phyloP scores from a whole-genome alignment of 2,888 invertebrate species.

The Melieria picta region DNA sequence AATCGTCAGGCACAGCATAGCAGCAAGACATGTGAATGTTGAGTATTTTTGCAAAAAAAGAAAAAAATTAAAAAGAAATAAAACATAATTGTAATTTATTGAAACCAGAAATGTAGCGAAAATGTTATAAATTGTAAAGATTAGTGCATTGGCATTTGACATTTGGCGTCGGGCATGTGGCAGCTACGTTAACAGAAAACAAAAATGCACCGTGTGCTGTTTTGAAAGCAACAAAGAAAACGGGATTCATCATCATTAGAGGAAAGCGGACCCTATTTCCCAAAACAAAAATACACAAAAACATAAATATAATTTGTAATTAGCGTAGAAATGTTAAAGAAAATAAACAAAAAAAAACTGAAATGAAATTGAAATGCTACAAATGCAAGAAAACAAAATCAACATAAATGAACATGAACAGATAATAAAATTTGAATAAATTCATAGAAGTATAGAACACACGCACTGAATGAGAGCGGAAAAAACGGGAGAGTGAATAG shows the following conservation, averaged over 20 bases:
- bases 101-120: conserved; percentile 20
- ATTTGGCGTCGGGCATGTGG: conserved; percentile 4
- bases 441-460: no score
- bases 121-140: conserved; percentile 13
- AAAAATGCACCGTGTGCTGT: neutral
- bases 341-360: conserved; percentile 13
- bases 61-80: conserved; percentile 4
- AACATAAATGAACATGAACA: conserved; percentile 21
- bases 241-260: conserved; percentile 10
- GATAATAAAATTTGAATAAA: no score
- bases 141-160: conserved; percentile 8
- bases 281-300: neutral
- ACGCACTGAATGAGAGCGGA: no score
- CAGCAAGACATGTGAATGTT: conserved; percentile 22
- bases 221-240: neutral
- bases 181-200: conserved; percentile 13
- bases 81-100: conserved; percentile 16
- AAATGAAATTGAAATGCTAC: conserved; percentile 17
- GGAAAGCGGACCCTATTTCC: conserved; percentile 14
- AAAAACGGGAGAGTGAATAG: no score
- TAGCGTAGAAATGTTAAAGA: conserved; percentile 31
- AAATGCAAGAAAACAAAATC: neutral
- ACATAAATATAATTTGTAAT: conserved; percentile 26
- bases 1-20: conserved; percentile 7
- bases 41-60: conserved; percentile 22